Base-by-base conservation (phyloP, 2,113 vertebrate genomes). In the Thamnaconus septentrionalis region DNA sequence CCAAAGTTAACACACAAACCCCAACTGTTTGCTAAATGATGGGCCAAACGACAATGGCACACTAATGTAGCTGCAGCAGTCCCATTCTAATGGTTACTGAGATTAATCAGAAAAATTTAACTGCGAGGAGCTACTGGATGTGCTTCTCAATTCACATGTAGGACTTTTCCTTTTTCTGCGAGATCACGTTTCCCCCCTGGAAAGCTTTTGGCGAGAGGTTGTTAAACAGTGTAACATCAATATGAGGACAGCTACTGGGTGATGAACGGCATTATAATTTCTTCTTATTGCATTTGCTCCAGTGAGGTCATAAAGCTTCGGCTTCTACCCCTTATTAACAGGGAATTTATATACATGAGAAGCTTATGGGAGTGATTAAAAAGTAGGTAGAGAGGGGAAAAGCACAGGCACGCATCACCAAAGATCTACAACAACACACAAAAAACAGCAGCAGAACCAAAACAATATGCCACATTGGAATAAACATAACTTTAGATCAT, bases 251-350 rank as follows among this genome's bases (percentile, higher is more conserved):
- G 31, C 11, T 39, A 50, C 49, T 62, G 40, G 58, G 56, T 58
- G 55, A 58, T 18, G 6, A 61, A 50, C 68, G 53, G 58, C 56
- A 62, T 66, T 12, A 49, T 3, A 12, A 41, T 0, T 59, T n/a
- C 31, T n/a, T 66, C 69, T 61, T 10, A 42, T 10, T 66, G 8
- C 41, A 59, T 45, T 68, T 52, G 18, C 18, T n/a, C 53, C 7
- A 12, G 41, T 0, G 7, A 71, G 57, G 58, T 62, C 53, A 76
- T 44, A 66, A 64, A 60, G 7, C 62, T 64, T 42, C 43, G 4
- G 10, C 47, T 74, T 70, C 59, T 61, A 54, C 67, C 59, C 7
- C 3, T 43, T 55, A 59, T 66, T 47, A 31, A 31, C 18, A 31
- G 18, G 18, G 18, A 31, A 31, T 31, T 66, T 66, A 41, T 73